Evolutionary conservation across 1,140 invertebrate genomes (phyloP), one percentile per base, ranked within the genome.

Genomic region (Hypothenemus hampei): DNA sequence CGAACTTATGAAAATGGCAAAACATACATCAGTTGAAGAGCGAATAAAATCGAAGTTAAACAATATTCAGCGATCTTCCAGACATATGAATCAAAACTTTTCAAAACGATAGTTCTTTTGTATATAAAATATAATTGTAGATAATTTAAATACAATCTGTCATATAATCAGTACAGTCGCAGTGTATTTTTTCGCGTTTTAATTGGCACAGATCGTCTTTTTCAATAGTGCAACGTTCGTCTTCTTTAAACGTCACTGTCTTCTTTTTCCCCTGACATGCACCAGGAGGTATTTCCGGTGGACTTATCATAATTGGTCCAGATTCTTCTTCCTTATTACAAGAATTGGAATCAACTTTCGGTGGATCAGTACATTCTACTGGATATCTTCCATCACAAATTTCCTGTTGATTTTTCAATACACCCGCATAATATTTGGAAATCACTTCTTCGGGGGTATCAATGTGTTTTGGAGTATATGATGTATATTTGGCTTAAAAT

Each of bases 31-130:
- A 13, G 78, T 91, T 1, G 86, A 86, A 65, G 81, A 83, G 56
- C 75, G 89, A 65, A 85, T 92, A 33, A 87, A 84, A 64, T 78
- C 87, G 16, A 92, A 91, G 66, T 78, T 86, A 15, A 87, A 90
- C 68, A 89, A 87, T 63, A 87, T 91, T 46, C 89, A 92, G 69
- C 74, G 85, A 52, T 81, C 78, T 1, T 74, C 75, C 10, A 64
- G 68, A 23, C 73, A 82, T 16, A 88, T 89, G 86, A 77, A 84
- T 64, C 75, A 75, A 11, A 82, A 87, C 74, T 89, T 41, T 15
- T 41, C 39, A 41, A 41, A 41, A 41, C 19, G 21, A 20, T 31
- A 33, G 31, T 13, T 0, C 18, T 37, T 37, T 16, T 37, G 11
- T 37, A 37, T 37, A 37, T 15, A 3, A 2, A 13, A 31, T 22